Percentiles rank a stretch among this genome's conserved stretches.
These are phyloP conservation scores for Chrysomela aeneicollis DNA, from an alignment of 2,888 invertebrate genomes.

Conservation along the genomic window DNA sequence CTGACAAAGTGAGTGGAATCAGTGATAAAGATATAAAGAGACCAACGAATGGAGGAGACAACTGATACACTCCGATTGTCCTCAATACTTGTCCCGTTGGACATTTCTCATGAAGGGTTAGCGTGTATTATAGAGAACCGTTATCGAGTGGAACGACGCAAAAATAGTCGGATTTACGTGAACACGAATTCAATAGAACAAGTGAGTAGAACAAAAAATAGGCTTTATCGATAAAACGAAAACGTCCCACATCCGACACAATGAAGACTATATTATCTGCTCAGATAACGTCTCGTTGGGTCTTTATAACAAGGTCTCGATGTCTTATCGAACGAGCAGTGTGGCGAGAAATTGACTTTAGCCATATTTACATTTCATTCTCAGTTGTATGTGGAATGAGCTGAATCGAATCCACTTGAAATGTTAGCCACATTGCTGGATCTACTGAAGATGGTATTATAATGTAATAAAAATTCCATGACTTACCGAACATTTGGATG, in stretches of 20 bases:
- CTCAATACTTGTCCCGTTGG: not conserved
- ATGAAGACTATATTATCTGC: not conserved
- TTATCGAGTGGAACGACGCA: not conserved
- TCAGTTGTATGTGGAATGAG: no score
- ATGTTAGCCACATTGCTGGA: no score
- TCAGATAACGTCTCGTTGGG: slow-evolving; percentile 6
- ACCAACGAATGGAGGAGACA: no score
- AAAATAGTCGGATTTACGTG: slow-evolving; percentile 7
- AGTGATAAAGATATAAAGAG: no score
- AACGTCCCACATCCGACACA: slow-evolving; percentile 9
- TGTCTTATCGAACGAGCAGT: slow-evolving; percentile 5
- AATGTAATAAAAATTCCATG: not conserved
- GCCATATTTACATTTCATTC: slow-evolving; percentile 34
- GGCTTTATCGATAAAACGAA: not conserved
- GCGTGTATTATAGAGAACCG: not conserved
- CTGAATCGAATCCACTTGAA: no score
- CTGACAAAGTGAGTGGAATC: no score
- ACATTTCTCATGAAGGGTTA: slow-evolving; percentile 2
- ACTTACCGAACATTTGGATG: slow-evolving; percentile 83
- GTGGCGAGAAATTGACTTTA: slow-evolving; percentile 38
- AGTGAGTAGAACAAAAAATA: not conserved
- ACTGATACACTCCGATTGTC: not conserved
- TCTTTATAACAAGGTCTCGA: not conserved
- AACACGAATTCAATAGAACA: slow-evolving; percentile 8
- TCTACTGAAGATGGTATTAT: no score